Percentiles rank a stretch among this genome's conserved stretches.
Evolutionary conservation across 2,113 vertebrate genomes (phyloP).

Genomic region (Caranx melampygus): DNA sequence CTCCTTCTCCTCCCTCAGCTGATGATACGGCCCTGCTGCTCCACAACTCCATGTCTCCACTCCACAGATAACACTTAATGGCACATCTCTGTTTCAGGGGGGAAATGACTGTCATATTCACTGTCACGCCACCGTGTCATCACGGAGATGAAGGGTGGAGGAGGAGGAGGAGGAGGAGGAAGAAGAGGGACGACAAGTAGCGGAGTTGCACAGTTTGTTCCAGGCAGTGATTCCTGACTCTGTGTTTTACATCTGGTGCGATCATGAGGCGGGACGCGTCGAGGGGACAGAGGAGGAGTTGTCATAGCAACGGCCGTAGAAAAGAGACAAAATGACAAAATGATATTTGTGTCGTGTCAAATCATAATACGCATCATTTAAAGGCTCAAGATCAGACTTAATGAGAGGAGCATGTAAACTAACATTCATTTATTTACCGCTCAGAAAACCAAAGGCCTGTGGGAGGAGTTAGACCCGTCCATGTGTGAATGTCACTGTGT

Average conservation of each 20-base stretch:
- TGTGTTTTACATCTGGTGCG: neutral
- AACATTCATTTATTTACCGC: too few species aligned
- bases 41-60: neutral
- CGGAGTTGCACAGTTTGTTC: conserved; percentile 29
- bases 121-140: conserved; percentile 27
- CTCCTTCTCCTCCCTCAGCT: neutral
- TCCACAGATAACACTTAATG: conserved; percentile 38
- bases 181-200: conserved; percentile 10
- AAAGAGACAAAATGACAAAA: too few species aligned
- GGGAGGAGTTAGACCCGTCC: too few species aligned
- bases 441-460: too few species aligned
- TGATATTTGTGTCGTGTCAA: too few species aligned
- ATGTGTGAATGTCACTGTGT: too few species aligned
- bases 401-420: too few species aligned
- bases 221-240: conserved; percentile 14
- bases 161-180: neutral
- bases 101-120: conserved; percentile 37
- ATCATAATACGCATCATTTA: too few species aligned
- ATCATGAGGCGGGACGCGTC: neutral
- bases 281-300: neutral
- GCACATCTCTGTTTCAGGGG: conserved; percentile 18
- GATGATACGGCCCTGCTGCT: conserved; percentile 23
- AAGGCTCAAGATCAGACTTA: too few species aligned
- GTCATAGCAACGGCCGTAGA: too few species aligned
- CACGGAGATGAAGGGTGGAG: neutral